These are phyloP conservation scores for Drosophila yooni DNA, from an alignment of 2,888 invertebrate genomes.

Conservation along the genomic window DNA sequence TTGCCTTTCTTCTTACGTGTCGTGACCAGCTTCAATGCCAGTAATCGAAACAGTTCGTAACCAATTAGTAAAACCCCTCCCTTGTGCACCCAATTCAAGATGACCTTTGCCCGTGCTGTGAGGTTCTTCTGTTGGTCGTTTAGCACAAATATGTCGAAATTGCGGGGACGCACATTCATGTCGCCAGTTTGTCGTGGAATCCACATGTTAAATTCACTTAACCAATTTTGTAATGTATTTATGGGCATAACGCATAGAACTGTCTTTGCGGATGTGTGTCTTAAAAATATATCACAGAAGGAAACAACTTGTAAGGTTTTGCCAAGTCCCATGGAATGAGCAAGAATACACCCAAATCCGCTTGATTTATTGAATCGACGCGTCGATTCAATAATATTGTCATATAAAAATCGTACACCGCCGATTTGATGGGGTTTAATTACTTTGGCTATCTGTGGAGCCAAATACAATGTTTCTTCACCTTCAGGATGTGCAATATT, in stretches of 20 bases:
- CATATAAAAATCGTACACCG: conserved; percentile 97
- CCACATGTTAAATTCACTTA: conserved; percentile 99
- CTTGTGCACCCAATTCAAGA: conserved; percentile 92
- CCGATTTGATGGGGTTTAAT: conserved; percentile 99
- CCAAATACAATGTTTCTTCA: conserved; percentile 96
- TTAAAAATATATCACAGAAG: conserved; percentile 97
- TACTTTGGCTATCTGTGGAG: conserved; percentile 94
- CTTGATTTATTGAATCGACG: conserved; percentile 93
- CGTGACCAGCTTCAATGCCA: conserved; percentile 91
- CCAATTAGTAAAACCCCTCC: conserved; percentile 98
- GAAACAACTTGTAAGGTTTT: conserved; percentile 98
- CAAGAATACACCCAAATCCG: conserved; percentile 98
- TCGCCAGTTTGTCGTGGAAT: conserved; percentile 90
- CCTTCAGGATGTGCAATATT: conserved; percentile 96
- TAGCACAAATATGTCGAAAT: conserved; percentile 94
- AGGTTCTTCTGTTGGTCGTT: conserved; percentile 98
- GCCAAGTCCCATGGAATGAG: conserved; percentile 99
- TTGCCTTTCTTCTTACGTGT: conserved; percentile 86
- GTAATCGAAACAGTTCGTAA: conserved; percentile 96
- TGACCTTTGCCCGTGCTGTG: conserved; percentile 93
- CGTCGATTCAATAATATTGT: conserved; percentile 97
- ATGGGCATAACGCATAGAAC: conserved; percentile 99
- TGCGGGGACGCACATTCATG: conserved; percentile 90
- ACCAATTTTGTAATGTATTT: conserved; percentile 99
- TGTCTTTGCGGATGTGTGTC: conserved; percentile 94